Conservation (phyloP, 2,797 vertebrate genomes). For the Meriones psammophilus region DNA sequence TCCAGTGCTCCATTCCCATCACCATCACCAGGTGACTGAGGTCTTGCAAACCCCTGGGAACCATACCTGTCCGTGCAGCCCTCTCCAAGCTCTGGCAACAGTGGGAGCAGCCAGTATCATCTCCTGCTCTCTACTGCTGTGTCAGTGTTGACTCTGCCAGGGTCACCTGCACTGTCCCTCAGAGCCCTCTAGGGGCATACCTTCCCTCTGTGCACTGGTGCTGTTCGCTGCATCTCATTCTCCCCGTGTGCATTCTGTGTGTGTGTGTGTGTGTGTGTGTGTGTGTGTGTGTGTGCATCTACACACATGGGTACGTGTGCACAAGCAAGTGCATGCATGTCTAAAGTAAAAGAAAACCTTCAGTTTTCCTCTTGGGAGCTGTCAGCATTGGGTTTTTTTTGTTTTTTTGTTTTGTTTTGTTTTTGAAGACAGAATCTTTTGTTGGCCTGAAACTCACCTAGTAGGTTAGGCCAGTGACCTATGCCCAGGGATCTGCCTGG, state of each 20-base stretch:
- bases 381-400: background rate
- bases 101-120: accelerated
- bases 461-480: background rate
- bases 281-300: too few relatives aligned
- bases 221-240: background rate
- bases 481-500: background rate
- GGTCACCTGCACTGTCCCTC: background rate
- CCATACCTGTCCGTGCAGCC: accelerated
- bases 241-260: background rate
- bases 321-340: background rate
- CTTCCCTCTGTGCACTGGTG: background rate
- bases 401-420: background rate
- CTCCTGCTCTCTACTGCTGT: background rate
- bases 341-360: background rate
- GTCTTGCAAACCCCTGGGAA: background rate
- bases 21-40: too few relatives aligned
- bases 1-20: too few relatives aligned
- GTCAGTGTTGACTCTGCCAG: background rate
- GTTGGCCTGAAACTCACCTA: background rate
- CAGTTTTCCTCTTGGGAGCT: background rate
- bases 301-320: too few relatives aligned
- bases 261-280: background rate
- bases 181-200: accelerated
- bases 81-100: too few relatives aligned
- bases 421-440: background rate